phyloP scores from a whole-genome alignment of 1,140 invertebrate species.

The Diuraphis noxia region DNA sequence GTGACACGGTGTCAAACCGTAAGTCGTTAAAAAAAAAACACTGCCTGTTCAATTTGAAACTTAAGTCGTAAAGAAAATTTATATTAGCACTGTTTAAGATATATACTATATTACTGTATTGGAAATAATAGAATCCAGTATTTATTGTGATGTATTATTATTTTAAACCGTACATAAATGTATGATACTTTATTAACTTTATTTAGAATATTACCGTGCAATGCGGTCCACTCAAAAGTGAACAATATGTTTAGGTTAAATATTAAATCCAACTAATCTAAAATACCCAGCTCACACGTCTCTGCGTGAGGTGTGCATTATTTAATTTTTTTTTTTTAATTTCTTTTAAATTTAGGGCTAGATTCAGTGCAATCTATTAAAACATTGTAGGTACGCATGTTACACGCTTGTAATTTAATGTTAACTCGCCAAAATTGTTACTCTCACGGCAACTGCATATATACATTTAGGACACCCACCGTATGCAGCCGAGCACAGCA shows the following conservation, averaged over 20 bases:
- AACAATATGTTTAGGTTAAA: neutral
- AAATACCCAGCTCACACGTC: neutral
- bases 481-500: neutral
- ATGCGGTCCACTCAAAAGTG: neutral
- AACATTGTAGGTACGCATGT: neutral
- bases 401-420: neutral
- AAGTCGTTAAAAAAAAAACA: neutral
- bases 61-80: neutral
- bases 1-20: neutral
- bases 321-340: neutral
- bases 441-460: neutral
- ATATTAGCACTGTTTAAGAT: neutral
- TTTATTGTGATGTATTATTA: neutral
- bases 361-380: neutral
- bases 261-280: neutral
- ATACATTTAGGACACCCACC: neutral
- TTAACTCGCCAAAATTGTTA: neutral
- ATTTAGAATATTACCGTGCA: neutral
- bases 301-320: neutral
- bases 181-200: neutral
- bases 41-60: neutral
- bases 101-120: neutral
- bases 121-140: neutral
- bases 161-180: neutral
- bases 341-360: neutral